phyloP scores from a whole-genome alignment of 2,797 vertebrate species.

The Myoxocephalus aenaeus region DNA sequence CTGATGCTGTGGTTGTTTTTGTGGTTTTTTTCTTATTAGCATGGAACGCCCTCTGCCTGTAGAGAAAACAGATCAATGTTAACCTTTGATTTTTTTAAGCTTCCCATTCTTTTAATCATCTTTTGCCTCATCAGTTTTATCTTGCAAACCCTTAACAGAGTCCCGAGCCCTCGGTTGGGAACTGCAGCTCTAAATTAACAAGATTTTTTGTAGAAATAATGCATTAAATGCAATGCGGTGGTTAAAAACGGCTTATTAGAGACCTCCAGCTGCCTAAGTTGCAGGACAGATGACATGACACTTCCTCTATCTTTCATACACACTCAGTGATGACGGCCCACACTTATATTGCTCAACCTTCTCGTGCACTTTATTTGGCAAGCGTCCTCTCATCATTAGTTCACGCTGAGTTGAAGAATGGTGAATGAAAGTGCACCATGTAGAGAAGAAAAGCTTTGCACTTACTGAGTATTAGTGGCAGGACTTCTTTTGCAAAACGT shows the following conservation, averaged over 20 bases:
- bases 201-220: background rate
- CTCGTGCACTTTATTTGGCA: background rate
- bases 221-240: background rate
- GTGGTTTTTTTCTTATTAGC: background rate
- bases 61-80: slow-evolving; percentile 3
- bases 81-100: background rate
- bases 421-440: background rate
- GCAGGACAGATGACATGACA: background rate
- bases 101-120: background rate
- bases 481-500: rapidly evolving
- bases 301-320: background rate
- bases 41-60: rapidly evolving
- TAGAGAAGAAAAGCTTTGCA: background rate
- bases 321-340: background rate
- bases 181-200: background rate
- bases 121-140: too few relatives aligned
- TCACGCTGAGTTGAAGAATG: background rate
- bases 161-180: too few relatives aligned
- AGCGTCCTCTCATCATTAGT: too few relatives aligned
- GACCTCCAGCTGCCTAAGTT: background rate
- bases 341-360: background rate
- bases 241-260: background rate
- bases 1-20: too few relatives aligned
- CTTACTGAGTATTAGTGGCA: background rate
- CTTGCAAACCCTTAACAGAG: too few relatives aligned